Conservation (phyloP, 2,113 vertebrate genomes). For the Zosterops pallidus region DNA sequence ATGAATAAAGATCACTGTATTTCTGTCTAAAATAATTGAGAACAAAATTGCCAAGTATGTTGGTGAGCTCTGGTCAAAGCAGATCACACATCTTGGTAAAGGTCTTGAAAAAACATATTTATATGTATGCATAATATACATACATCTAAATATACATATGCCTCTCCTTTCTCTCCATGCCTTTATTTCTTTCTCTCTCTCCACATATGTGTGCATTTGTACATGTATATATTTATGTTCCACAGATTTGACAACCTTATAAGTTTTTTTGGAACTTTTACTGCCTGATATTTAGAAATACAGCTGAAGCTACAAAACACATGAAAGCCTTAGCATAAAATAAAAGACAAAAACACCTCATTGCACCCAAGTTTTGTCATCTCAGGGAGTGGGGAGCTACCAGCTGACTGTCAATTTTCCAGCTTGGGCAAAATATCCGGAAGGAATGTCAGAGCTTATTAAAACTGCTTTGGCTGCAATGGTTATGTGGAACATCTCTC, state of each 20-base stretch:
- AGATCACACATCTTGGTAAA: not conserved
- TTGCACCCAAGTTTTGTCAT: not conserved
- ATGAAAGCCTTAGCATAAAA: not conserved
- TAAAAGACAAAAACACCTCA: not conserved
- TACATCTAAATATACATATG: not conserved
- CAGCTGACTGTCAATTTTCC: not conserved
- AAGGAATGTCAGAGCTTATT: not conserved
- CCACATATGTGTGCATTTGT: not conserved
- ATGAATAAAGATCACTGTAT: not conserved
- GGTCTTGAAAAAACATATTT: not conserved
- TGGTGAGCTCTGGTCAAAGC: not conserved
- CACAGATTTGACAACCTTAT: not conserved
- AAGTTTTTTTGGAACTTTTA: slow-evolving; percentile 19
- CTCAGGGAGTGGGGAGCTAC: not conserved
- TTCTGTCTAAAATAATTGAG: not conserved
- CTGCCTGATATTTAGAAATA: slow-evolving; percentile 18
- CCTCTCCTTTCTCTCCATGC: not conserved
- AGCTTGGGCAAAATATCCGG: not conserved
- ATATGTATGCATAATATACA: not conserved
- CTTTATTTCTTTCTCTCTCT: not conserved
- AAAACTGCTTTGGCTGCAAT: not conserved
- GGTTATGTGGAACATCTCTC: not conserved
- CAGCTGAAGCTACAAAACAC: not conserved
- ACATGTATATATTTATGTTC: slow-evolving; percentile 24
- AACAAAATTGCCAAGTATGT: not conserved